Evolutionary conservation across 2,113 vertebrate genomes (phyloP).

Genomic region (Rhabdomys dilectus): DNA sequence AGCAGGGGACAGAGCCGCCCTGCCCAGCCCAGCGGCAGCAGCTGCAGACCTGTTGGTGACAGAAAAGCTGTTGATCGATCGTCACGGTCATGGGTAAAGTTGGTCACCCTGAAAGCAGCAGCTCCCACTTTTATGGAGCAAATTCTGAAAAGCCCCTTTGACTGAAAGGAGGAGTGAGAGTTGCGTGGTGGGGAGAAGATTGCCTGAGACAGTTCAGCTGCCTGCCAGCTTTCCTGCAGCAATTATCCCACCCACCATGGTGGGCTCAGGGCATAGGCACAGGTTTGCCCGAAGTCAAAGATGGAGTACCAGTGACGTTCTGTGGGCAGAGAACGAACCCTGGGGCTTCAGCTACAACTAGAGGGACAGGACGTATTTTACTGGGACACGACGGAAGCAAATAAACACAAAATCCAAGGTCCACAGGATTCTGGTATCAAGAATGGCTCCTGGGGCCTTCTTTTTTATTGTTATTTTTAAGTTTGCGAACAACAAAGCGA

Average conservation of each 20-base stretch:
- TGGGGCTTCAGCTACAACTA: fast-evolving
- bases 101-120: background rate
- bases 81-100: background rate
- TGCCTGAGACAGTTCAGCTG: background rate
- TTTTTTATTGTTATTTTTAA: background rate
- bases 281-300: background rate
- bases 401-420: background rate
- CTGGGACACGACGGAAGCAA: background rate
- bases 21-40: background rate
- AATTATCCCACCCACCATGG: fast-evolving
- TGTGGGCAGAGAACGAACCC: background rate
- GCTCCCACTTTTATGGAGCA: background rate
- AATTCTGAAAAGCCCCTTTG: background rate
- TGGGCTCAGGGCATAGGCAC: background rate
- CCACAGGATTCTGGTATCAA: background rate
- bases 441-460: background rate
- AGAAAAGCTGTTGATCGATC: background rate
- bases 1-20: background rate
- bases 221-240: background rate
- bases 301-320: too few relatives aligned
- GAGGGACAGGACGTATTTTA: background rate
- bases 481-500: background rate
- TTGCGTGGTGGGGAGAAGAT: background rate
- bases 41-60: background rate
- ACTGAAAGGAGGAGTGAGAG: too few relatives aligned